phyloP scores from a whole-genome alignment of 2,113 vertebrate genomes.

The Cathartes aura region DNA sequence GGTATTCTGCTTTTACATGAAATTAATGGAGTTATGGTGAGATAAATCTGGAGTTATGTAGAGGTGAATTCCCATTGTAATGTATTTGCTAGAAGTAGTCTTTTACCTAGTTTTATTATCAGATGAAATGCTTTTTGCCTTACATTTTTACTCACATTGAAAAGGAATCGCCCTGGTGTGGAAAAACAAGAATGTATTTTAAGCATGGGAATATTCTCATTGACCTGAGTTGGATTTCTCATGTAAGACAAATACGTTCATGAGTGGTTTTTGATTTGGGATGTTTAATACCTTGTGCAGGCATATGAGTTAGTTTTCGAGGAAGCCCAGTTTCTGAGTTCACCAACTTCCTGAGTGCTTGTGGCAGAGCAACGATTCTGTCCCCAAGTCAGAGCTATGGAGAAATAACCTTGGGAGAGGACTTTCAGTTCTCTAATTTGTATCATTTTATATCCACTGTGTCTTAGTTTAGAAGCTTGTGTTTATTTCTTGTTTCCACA shows the following conservation, averaged over 20 bases:
- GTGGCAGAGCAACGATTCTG: background rate
- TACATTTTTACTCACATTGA: accelerated
- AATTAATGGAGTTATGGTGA: background rate
- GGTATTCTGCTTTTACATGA: background rate
- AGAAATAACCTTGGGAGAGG: background rate
- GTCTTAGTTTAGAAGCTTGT: background rate
- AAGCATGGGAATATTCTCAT: background rate
- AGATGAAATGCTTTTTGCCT: background rate
- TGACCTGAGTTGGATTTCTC: background rate
- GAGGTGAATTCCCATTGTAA: background rate
- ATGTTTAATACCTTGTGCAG: background rate
- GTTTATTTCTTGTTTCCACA: conserved; percentile 26
- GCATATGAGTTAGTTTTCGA: background rate
- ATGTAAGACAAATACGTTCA: background rate
- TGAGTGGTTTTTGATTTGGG: background rate
- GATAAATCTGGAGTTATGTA: background rate
- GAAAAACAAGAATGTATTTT: background rate
- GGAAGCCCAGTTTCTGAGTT: background rate
- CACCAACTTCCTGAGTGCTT: background rate
- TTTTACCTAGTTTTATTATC: background rate
- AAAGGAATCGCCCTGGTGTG: background rate
- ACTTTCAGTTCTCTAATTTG: background rate
- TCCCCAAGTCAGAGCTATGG: background rate
- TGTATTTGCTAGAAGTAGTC: background rate
- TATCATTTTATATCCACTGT: background rate